These are phyloP conservation scores for Pseudochromis fuscus DNA, from an alignment of 2,797 vertebrate species.

Conservation along the genomic window DNA sequence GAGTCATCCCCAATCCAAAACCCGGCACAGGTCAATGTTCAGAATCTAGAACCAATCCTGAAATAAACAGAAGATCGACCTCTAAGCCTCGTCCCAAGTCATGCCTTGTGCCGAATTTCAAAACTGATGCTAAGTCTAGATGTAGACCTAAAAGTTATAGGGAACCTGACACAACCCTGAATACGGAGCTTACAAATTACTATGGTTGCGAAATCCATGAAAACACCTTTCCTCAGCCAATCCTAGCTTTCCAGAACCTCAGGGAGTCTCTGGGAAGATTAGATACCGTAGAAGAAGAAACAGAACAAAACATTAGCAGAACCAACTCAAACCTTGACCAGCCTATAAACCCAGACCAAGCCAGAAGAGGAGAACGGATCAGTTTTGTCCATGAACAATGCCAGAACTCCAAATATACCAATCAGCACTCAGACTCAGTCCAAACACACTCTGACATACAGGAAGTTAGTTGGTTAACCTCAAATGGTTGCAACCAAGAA, in stretches of 20 bases:
- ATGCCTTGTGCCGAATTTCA: conserved; percentile 38
- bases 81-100: conserved; percentile 58
- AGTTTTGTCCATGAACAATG: conserved; percentile 18
- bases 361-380: conserved; percentile 24
- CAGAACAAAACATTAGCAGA: conserved; percentile 31
- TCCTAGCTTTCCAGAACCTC: conserved; percentile 14
- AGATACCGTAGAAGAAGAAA: conserved; percentile 61
- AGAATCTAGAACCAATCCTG: conserved; percentile 33
- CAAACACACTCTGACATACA: conserved; percentile 21
- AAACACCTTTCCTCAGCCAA: conserved; percentile 10
- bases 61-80: conserved; percentile 37
- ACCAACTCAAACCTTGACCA: conserved; percentile 20
- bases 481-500: conserved; percentile 34
- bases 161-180: conserved; percentile 36
- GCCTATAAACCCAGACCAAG: conserved; percentile 13
- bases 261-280: conserved; percentile 42
- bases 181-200: conserved; percentile 20
- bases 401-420: conserved; percentile 12
- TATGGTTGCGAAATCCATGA: conserved; percentile 21
- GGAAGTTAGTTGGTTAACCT: conserved; percentile 15
- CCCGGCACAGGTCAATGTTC: not conserved
- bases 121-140: conserved; percentile 24
- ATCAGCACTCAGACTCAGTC: conserved; percentile 10
- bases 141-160: conserved; percentile 50
- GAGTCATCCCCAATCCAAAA: conserved; percentile 25